These are phyloP conservation scores for Congeria kusceri DNA, from an alignment of 2,888 invertebrate species.

Conservation along the genomic window DNA sequence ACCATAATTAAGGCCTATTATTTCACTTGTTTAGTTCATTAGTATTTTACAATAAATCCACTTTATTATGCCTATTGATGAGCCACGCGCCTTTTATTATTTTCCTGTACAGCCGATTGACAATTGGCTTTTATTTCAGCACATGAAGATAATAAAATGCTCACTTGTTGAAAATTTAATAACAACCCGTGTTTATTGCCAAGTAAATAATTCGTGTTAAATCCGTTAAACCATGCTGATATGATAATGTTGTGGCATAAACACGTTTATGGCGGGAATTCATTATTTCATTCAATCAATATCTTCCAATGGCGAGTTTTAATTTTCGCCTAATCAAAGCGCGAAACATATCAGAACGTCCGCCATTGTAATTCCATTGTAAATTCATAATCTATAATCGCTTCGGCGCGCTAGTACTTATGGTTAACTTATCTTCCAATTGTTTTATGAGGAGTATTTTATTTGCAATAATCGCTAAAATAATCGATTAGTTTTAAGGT, in stretches of 20 bases:
- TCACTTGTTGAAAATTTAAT: too few species aligned
- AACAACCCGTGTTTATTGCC: too few species aligned
- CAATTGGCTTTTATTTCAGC: too few species aligned
- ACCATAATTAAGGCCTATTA: too few species aligned
- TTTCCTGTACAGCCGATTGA: too few species aligned
- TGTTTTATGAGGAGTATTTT: slow-evolving; percentile 10
- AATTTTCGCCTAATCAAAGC: slow-evolving; percentile 39
- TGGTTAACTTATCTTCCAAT: slow-evolving; percentile 12
- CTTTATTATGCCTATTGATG: too few species aligned
- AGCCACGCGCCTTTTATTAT: too few species aligned
- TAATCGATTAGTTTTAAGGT: slow-evolving; percentile 8
- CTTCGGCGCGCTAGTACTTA: slow-evolving; percentile 11
- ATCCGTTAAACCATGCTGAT: too few species aligned
- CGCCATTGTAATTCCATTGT: slow-evolving; percentile 17
- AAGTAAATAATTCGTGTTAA: too few species aligned
- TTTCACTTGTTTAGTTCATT: too few species aligned
- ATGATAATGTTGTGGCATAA: not conserved
- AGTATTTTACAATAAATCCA: too few species aligned
- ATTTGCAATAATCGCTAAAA: not conserved
- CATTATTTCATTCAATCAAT: slow-evolving; percentile 30
- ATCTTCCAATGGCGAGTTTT: slow-evolving; percentile 33
- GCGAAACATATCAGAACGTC: slow-evolving; percentile 19
- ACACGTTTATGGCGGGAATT: not conserved
- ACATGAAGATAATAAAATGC: too few species aligned
- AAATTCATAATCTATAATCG: slow-evolving; percentile 34